Conservation (phyloP, 2,113 vertebrate genomes). For the Fulmarus glacialis region DNA sequence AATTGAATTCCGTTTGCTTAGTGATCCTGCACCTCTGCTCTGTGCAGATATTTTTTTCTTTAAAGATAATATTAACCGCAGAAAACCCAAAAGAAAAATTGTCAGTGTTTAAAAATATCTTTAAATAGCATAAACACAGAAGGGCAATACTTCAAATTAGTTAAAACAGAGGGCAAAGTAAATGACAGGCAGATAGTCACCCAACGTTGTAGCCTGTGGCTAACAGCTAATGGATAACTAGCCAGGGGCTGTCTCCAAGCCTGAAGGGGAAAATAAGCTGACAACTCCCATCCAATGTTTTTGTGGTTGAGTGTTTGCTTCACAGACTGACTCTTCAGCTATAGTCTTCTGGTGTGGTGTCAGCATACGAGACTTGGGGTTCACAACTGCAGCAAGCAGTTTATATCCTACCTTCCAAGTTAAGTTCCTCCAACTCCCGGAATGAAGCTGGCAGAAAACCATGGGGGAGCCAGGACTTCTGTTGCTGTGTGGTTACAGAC, state of each 20-base stretch:
- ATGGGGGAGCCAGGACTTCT: neutral
- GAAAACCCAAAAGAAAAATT: neutral
- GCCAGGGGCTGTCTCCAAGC: neutral
- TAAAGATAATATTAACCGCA: neutral
- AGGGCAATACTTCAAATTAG: neutral
- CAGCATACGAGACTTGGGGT: neutral
- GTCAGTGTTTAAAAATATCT: neutral
- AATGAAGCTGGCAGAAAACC: neutral
- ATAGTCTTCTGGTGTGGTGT: neutral
- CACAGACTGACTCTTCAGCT: neutral
- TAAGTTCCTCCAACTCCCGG: neutral
- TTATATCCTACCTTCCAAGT: neutral
- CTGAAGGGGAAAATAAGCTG: neutral
- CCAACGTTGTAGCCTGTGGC: neutral
- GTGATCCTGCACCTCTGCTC: neutral
- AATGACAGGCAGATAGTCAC: neutral
- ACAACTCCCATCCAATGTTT: neutral
- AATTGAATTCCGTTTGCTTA: constrained; percentile 19
- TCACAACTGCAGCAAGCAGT: neutral
- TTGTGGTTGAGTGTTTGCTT: neutral
- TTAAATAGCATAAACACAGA: neutral
- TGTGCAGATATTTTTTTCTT: neutral
- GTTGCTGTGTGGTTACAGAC: neutral
- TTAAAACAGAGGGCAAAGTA: neutral
- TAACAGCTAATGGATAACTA: neutral